phyloP scores from a whole-genome alignment of 2,113 vertebrate species.

The Toxotes chatareus region DNA sequence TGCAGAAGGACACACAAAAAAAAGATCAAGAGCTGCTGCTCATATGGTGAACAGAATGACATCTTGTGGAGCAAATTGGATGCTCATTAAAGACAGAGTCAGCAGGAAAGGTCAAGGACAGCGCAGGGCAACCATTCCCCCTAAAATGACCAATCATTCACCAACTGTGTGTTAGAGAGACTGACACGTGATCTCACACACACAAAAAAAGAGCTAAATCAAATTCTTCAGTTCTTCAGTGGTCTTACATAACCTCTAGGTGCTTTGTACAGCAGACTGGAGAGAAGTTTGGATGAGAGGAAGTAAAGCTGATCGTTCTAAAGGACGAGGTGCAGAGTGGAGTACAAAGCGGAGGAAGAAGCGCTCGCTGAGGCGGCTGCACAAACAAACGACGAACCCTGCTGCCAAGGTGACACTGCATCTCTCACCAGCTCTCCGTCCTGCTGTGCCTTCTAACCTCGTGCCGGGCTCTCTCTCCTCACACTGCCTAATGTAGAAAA shows the following conservation, averaged over 20 bases:
- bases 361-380: not conserved
- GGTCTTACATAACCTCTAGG: not conserved
- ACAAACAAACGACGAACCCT: slow-evolving; percentile 31
- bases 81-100: slow-evolving; percentile 9
- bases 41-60: not conserved
- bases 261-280: not conserved
- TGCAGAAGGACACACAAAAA: slow-evolving; percentile 20
- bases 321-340: not conserved
- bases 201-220: not conserved
- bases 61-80: slow-evolving; percentile 25
- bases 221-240: not conserved
- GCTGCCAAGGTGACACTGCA: slow-evolving; percentile 36
- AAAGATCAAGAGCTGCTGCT: slow-evolving; percentile 4
- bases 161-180: not conserved
- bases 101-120: slow-evolving; percentile 38
- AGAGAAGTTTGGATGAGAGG: slow-evolving; percentile 21
- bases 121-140: not conserved
- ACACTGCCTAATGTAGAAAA: slow-evolving; percentile 18
- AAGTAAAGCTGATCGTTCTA: not conserved
- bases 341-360: slow-evolving; percentile 13
- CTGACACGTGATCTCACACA: not conserved
- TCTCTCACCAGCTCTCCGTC: slow-evolving; percentile 28
- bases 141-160: not conserved
- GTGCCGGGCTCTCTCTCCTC: not conserved
- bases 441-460: slow-evolving; percentile 17